Evolutionary conservation across 2,113 vertebrate species (phyloP).

Genomic region (Gymnorhina tibicen): DNA sequence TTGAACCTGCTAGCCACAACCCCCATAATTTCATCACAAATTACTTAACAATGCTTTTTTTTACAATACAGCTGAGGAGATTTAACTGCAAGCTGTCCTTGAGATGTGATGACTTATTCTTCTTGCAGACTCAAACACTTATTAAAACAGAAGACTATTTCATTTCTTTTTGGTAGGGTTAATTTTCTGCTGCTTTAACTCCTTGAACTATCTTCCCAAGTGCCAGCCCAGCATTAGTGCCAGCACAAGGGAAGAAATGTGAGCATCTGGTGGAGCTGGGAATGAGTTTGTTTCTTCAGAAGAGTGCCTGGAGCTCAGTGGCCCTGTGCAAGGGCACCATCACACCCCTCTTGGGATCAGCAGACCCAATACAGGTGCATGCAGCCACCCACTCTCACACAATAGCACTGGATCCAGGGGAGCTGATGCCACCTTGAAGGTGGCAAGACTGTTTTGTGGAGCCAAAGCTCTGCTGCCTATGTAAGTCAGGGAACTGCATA

Average conservation of each 20-base stretch:
- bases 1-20: neutral
- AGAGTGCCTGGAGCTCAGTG: neutral
- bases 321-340: neutral
- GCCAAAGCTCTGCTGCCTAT: neutral
- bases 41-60: neutral
- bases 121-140: neutral
- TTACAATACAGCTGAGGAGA: neutral
- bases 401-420: neutral
- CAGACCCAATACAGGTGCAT: accelerated
- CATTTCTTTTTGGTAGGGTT: neutral
- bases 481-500: neutral
- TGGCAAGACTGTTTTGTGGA: neutral
- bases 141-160: neutral
- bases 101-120: neutral
- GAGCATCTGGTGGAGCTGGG: neutral
- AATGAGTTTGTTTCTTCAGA: neutral
- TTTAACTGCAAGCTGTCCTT: neutral
- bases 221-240: neutral
- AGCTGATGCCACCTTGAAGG: neutral
- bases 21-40: neutral
- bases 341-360: neutral
- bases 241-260: neutral
- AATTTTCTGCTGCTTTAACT: neutral
- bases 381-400: neutral
- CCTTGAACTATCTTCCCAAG: neutral